A percentile compares a stretch with the other conserved stretches of the same genome.
These are phyloP conservation scores for Trichopria drosophilae DNA, from an alignment of 2,888 invertebrate species.

Conservation along the genomic window DNA sequence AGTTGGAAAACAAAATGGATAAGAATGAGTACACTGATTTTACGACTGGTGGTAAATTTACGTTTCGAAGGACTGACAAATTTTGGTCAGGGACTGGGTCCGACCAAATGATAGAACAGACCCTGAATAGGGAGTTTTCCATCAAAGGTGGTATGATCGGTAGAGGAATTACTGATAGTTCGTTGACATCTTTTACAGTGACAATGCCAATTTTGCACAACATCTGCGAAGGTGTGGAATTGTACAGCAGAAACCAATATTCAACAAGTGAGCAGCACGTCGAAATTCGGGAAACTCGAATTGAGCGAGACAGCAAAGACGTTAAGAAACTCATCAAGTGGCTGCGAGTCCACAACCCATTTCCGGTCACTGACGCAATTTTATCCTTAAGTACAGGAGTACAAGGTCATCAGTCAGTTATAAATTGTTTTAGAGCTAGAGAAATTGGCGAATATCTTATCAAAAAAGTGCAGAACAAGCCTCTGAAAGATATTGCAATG, in stretches of 20 bases:
- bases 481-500: conserved; percentile 9
- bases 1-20: conserved; percentile 18
- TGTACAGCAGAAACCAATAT: conserved; percentile 11
- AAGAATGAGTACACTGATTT: conserved; percentile 7
- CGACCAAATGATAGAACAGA: conserved; percentile 48
- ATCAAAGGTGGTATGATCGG: conserved; percentile 23
- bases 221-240: conserved; percentile 12
- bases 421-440: conserved; percentile 25
- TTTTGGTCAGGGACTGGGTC: conserved; percentile 39
- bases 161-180: conserved; percentile 18
- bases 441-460: conserved; percentile 18
- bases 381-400: conserved; percentile 27
- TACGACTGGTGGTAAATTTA: conserved; percentile 39
- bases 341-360: conserved; percentile 23
- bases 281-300: conserved; percentile 26
- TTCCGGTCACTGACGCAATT: conserved; percentile 14
- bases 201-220: conserved; percentile 11
- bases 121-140: conserved; percentile 36
- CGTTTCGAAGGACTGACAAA: conserved; percentile 39
- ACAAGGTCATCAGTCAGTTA: conserved; percentile 10
- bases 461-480: conserved; percentile 9
- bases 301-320: conserved; percentile 27
- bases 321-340: conserved; percentile 18
- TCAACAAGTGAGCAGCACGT: conserved; percentile 30
- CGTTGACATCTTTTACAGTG: conserved; percentile 11